These are phyloP conservation scores for Todus mexicanus DNA, from an alignment of 2,797 vertebrate genomes.

Conservation along the genomic window DNA sequence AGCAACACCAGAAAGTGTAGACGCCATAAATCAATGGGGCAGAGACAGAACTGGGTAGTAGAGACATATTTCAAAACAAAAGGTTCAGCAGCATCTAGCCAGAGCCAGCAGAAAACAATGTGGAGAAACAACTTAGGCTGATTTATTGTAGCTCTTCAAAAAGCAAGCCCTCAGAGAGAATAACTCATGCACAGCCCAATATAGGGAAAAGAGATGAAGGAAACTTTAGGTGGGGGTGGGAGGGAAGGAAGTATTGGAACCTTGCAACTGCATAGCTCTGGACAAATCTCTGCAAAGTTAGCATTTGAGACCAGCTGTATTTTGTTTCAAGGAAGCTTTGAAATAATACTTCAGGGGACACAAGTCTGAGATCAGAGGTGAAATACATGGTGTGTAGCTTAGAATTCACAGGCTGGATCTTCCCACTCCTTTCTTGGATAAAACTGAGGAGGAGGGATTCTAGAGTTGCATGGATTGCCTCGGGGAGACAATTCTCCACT, in stretches of 20 bases:
- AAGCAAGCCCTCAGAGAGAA: not conserved
- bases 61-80: slow-evolving; percentile 41
- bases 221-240: not conserved
- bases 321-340: slow-evolving; percentile 18
- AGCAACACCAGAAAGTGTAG: slow-evolving; percentile 4
- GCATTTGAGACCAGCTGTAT: not conserved
- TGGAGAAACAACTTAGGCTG: slow-evolving; percentile 8
- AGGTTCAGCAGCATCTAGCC: slow-evolving; percentile 17
- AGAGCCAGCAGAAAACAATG: slow-evolving; percentile 18
- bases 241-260: slow-evolving; percentile 8
- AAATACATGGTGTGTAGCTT: not conserved
- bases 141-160: slow-evolving; percentile 32
- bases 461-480: not conserved
- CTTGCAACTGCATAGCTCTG: not conserved
- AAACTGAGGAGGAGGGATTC: not conserved
- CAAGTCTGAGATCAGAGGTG: not conserved
- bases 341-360: not conserved
- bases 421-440: not conserved
- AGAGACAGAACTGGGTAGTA: not conserved
- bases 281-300: not conserved
- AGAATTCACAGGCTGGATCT: not conserved
- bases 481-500: not conserved
- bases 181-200: not conserved
- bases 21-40: not conserved
- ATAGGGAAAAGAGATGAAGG: not conserved